Evolutionary conservation across 1,140 invertebrate genomes (phyloP).

Genomic region (Pachyrhynchus sulphureomaculatus): DNA sequence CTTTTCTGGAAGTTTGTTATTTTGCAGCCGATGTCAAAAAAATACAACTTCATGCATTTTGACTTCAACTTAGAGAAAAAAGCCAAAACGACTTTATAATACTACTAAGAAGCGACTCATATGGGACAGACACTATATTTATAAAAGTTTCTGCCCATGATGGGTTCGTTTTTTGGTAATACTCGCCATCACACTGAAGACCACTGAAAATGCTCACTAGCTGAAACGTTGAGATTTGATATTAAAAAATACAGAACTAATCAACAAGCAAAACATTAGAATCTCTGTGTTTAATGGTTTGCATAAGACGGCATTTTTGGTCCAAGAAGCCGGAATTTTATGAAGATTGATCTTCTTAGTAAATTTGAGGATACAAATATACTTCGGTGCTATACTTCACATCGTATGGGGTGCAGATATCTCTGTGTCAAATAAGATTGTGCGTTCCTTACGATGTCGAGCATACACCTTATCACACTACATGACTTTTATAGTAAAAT

Average conservation of each 20-base stretch:
- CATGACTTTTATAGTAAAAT: too few relatives aligned
- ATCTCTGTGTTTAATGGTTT: too few relatives aligned
- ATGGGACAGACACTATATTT: conserved; percentile 45
- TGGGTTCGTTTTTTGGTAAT: conserved; percentile 43
- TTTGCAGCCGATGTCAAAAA: background rate
- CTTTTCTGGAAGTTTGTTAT: background rate
- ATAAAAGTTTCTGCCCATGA: conserved; percentile 50
- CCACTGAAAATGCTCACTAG: background rate
- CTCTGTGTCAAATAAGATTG: conserved; percentile 25
- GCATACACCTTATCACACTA: conserved; percentile 18
- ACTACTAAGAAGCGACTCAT: conserved; percentile 33
- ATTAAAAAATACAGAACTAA: too few relatives aligned
- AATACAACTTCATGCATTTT: too few relatives aligned
- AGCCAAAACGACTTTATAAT: too few relatives aligned
- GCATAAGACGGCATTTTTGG: too few relatives aligned
- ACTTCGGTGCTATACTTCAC: conserved; percentile 22
- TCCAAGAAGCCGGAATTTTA: too few relatives aligned
- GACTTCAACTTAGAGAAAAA: too few relatives aligned
- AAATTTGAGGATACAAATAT: too few relatives aligned
- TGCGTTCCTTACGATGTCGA: conserved; percentile 33
- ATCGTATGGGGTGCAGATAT: conserved; percentile 36
- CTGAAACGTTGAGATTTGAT: too few relatives aligned
- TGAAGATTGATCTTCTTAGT: too few relatives aligned
- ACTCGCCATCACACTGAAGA: background rate
- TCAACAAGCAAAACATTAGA: too few relatives aligned